Percentiles rank a stretch among this genome's conserved stretches.
phyloP scores from a whole-genome alignment of 2,113 vertebrate species.

The Accipiter virgatus region DNA sequence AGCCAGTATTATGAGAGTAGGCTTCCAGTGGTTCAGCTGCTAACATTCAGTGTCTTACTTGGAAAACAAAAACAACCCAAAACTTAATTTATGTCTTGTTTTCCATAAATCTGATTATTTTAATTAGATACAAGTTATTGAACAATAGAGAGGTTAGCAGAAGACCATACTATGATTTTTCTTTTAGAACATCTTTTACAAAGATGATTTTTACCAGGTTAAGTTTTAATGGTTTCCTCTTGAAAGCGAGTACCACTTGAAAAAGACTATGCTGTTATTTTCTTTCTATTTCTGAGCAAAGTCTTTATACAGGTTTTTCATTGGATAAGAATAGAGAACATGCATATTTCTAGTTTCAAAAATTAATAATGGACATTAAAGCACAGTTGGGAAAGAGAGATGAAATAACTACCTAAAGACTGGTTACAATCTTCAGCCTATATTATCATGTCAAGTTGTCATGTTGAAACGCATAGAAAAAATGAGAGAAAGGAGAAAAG shows the following conservation, averaged over 20 bases:
- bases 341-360: neutral
- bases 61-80: neutral
- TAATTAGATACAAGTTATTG: neutral
- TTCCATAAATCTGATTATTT: neutral
- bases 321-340: neutral
- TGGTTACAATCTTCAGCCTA: neutral
- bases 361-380: neutral
- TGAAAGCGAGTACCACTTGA: neutral
- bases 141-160: neutral
- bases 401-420: neutral
- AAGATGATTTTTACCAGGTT: neutral
- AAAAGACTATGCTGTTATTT: neutral
- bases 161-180: neutral
- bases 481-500: neutral
- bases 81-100: neutral
- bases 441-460: constrained; percentile 14
- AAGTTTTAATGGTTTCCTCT: neutral
- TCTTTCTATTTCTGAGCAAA: neutral
- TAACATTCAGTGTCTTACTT: neutral
- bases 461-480: neutral
- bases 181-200: neutral
- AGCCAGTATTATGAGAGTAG: neutral
- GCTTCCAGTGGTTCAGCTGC: neutral
- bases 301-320: neutral
- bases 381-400: neutral